Percentiles rank a stretch among this genome's conserved stretches.
Conservation (phyloP, 2,797 vertebrate genomes). For the Balearica regulorum region DNA sequence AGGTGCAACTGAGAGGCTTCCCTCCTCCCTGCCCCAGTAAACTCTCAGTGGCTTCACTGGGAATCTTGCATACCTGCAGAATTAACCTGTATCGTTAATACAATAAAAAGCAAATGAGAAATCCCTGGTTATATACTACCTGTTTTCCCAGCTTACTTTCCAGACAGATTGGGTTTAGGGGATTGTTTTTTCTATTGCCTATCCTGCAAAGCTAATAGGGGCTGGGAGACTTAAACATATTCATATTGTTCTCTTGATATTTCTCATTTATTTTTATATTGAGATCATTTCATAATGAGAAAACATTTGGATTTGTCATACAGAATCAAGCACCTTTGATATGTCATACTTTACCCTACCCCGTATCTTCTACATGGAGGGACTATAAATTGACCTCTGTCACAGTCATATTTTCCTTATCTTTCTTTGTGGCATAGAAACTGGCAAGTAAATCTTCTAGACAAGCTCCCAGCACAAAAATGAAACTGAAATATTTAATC, state of each 20-base stretch:
- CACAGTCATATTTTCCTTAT: neutral
- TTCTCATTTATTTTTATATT: neutral
- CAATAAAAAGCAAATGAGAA: neutral
- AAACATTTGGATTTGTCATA: neutral
- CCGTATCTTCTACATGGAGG: neutral
- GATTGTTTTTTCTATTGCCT: neutral
- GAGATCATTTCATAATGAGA: neutral
- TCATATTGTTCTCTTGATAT: neutral
- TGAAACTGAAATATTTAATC: conserved; percentile 25
- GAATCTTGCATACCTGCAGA: neutral
- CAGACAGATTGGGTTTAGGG: neutral
- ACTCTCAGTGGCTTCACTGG: neutral
- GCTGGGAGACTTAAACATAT: neutral
- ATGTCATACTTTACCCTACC: neutral
- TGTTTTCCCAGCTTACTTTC: neutral
- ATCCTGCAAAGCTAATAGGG: neutral
- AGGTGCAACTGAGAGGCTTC: neutral
- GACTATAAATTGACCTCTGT: neutral
- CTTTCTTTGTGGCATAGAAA: neutral
- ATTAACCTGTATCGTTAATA: neutral
- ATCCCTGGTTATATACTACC: neutral
- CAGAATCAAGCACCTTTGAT: neutral
- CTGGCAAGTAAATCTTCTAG: neutral
- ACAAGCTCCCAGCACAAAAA: neutral
- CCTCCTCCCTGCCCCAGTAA: neutral